phyloP scores from a whole-genome alignment of 2,888 invertebrate genomes.

The Brenthis ino region DNA sequence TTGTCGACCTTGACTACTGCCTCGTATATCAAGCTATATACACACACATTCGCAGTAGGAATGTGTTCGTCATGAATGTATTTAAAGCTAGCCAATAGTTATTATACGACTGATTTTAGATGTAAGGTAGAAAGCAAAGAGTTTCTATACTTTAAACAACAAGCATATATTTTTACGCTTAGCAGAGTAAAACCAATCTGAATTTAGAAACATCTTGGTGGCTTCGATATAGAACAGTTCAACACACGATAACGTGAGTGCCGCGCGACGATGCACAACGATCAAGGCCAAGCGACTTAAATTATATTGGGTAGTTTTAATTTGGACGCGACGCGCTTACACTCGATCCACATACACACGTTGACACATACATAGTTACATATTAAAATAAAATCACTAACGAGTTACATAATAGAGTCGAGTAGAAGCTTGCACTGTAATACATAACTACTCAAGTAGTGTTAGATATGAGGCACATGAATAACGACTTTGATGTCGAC shows the following conservation, averaged over 20 bases:
- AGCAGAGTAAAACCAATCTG: slow-evolving; percentile 44
- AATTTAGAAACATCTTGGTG: slow-evolving; percentile 51
- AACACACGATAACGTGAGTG: slow-evolving; percentile 79
- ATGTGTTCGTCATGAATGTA: slow-evolving; percentile 66
- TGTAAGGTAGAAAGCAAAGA: slow-evolving; percentile 39
- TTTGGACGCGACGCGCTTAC: slow-evolving; percentile 20
- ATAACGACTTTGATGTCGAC: slow-evolving; percentile 24
- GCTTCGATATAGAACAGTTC: slow-evolving; percentile 68
- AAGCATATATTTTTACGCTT: slow-evolving; percentile 43
- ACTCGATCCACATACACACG: slow-evolving; percentile 33
- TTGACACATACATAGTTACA: slow-evolving; percentile 19
- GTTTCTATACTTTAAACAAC: slow-evolving; percentile 41
- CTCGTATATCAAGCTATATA: slow-evolving; percentile 62
- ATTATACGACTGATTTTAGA: slow-evolving; percentile 55
- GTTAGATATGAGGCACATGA: slow-evolving; percentile 3
- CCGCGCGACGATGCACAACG: slow-evolving; percentile 60
- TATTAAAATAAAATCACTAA: slow-evolving; percentile 3
- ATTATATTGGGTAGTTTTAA: slow-evolving; percentile 30
- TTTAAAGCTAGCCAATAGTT: slow-evolving; percentile 58
- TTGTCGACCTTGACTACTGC: slow-evolving; percentile 79
- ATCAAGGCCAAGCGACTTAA: slow-evolving; percentile 65
- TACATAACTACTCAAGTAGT: slow-evolving; percentile 6
- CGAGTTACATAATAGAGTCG: slow-evolving; percentile 10
- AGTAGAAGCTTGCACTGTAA: neutral
- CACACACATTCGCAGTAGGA: slow-evolving; percentile 55